Evolutionary conservation across 2,797 vertebrate species (phyloP).

Genomic region (Chanos chanos): DNA sequence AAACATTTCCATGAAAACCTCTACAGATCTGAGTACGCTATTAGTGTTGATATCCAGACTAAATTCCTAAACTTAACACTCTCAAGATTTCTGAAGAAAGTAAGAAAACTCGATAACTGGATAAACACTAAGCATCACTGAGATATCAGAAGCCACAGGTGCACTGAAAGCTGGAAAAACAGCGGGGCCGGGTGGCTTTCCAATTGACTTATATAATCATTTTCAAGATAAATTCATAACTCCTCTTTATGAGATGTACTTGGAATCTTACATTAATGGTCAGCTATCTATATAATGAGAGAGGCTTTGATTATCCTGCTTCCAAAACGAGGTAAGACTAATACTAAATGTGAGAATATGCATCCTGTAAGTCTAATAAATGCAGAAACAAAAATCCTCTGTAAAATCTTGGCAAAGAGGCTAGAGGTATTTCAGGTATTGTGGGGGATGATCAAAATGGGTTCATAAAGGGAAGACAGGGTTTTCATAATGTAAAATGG

Average conservation of each 20-base stretch:
- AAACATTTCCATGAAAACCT: background rate
- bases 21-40: background rate
- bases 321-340: slow-evolving; percentile 16
- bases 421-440: background rate
- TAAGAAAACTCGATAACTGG: background rate
- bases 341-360: slow-evolving; percentile 27
- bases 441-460: slow-evolving; percentile 24
- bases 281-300: background rate
- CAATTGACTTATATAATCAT: slow-evolving; percentile 19
- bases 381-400: slow-evolving; percentile 5
- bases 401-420: background rate
- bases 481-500: slow-evolving; percentile 23
- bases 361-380: slow-evolving; percentile 12
- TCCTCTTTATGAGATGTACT: slow-evolving; percentile 16
- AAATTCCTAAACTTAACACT: background rate
- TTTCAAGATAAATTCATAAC: background rate
- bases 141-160: background rate
- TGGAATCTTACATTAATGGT: slow-evolving; percentile 1
- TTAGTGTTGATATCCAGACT: background rate
- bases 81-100: background rate
- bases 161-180: slow-evolving; percentile 1
- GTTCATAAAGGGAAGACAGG: slow-evolving; percentile 32
- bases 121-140: background rate
- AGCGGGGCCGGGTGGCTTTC: slow-evolving; percentile 8
- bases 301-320: slow-evolving; percentile 1